Base-by-base conservation (phyloP, 2,888 invertebrate species). In the Argyra leucocephala region DNA sequence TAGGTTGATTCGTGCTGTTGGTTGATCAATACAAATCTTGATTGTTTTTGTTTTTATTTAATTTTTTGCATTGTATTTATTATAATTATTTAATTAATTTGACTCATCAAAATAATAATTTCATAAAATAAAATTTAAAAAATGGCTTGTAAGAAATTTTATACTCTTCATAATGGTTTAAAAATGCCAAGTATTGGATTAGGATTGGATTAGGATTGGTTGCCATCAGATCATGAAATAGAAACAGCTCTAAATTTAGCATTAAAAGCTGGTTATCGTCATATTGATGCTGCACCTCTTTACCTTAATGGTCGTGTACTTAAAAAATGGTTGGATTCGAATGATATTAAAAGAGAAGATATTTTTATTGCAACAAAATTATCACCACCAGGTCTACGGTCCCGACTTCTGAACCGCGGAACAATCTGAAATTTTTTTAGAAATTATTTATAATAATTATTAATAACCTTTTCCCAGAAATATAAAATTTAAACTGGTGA, bases 341-440 rank as follows among this genome's bases (percentile, higher is more conserved):
- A 88, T 64, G 85, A 85, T 73, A 74, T 86, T 1, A 87, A 83
- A 72, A 84, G 93, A 70, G 88, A 90, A 71, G 90, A 94, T 62
- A 78, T 94, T 0, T 94, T 90, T 75, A 83, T 94, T 62, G 88
- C 88, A 18, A 91, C 93, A 12, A 94, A 94, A 80, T 82, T 93
- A 70, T 86, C 88, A 23, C 84, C 86, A 15, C 79, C 82, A 71
- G 86, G 87, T 81, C 18, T 37, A 1, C n/a, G 10, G 7, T n/a
- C n/a, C n/a, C n/a, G n/a, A n/a, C n/a, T n/a, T n/a, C n/a, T n/a
- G n/a, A n/a, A n/a, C n/a, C n/a, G n/a, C n/a, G n/a, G 75, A 77
- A 69, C n/a, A 3, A 7, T 18, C n/a, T 48, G 5, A 18, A 48
- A 18, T 15, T 48, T 48, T 6, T 9, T 5, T 3, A 48, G 12